Evolutionary conservation across 2,797 vertebrate species (phyloP).

Genomic region (Cephalopachus bancanus): DNA sequence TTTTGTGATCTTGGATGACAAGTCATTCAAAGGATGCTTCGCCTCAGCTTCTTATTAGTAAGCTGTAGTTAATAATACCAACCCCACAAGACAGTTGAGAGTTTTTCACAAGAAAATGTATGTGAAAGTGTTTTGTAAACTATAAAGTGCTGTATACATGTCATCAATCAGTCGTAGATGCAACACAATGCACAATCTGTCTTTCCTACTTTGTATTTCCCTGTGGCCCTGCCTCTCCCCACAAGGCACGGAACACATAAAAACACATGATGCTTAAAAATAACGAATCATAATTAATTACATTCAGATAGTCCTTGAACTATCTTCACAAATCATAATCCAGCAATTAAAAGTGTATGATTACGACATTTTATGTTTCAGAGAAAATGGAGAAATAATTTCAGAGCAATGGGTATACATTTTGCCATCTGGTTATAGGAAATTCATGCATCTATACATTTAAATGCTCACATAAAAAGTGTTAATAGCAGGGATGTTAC

Average conservation of each 20-base stretch:
- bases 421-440: conserved; percentile 12
- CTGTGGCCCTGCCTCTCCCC: too few relatives aligned
- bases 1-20: conserved; percentile 50
- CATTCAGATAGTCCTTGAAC: background rate
- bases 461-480: conserved; percentile 18
- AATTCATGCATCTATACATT: background rate
- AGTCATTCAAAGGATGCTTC: background rate
- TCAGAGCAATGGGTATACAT: conserved; percentile 26
- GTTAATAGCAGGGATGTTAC: background rate
- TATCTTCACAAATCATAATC: conserved; percentile 60
- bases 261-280: background rate
- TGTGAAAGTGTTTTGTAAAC: background rate
- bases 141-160: background rate
- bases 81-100: background rate
- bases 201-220: background rate
- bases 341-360: conserved; percentile 71
- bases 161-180: background rate
- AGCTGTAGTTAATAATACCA: background rate
- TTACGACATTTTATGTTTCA: conserved; percentile 58
- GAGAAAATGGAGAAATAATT: conserved; percentile 56
- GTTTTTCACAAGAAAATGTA: background rate
- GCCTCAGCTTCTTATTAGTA: background rate
- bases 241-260: background rate
- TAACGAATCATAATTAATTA: conserved; percentile 62
- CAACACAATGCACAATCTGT: background rate